Base-by-base conservation (phyloP, 2,113 vertebrate species). In the Rhinolophus sinicus region DNA sequence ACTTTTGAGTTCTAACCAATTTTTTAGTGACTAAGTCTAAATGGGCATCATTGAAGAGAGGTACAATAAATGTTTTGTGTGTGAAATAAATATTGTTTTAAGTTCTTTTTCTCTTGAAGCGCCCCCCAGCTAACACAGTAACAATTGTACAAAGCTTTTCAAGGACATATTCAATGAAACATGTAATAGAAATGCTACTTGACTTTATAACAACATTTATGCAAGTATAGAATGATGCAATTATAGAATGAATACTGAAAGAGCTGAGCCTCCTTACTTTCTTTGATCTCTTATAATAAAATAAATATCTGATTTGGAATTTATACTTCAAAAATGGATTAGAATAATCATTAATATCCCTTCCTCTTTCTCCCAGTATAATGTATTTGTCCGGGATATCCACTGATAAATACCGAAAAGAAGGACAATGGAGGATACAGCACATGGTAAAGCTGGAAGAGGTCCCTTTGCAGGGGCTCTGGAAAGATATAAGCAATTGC, bases 21-120 rank as follows among this genome's bases (percentile, higher is more conserved):
- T 88, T 93, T 85, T 78, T 44, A 76, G 40, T 54, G 28, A 92
- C 38, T 19, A 93, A 95, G 15, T 86, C 60, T 62, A 62, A 88
- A 90, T 11, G 8, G 50, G 33, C 15, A 92, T 19, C 30, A 60
- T 40, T 95, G 60, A 50, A 60, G 24, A 95, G 28, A 93, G 56
- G 26, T 16, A 30, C 11, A 75, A 77, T 77, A 33, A 96, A 18
- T 77, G 50, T 87, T 95, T 52, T 67, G 80, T n/a, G 12, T 80
- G 72, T 72, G 33, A n/a, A 97, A 73, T 15, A 95, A 97, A 76
- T 72, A 22, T 83, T 58, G 2, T 35, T 77, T 67, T 9, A 21
- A 85, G 60, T 88, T 93, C 8, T 60, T 97, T 96, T 90, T 44
- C 50, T 96, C 77, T 92, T 97, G 90, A 77, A 47, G 88, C 24